A percentile compares a stretch with the other conserved stretches of the same genome.
These are phyloP conservation scores for Ephestia elutella DNA, from an alignment of 1,140 invertebrate species.

Conservation along the genomic window DNA sequence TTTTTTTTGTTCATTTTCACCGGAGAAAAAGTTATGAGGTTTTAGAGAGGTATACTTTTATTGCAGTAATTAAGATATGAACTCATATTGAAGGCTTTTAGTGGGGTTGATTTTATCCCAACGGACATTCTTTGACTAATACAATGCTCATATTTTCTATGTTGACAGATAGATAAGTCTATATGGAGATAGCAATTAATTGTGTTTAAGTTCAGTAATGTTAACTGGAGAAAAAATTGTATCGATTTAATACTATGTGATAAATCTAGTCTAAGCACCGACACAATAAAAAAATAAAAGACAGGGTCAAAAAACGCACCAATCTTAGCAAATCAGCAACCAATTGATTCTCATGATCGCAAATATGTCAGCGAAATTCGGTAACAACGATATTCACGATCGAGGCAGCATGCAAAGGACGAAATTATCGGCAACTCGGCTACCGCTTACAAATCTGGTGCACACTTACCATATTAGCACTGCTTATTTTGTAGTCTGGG, in stretches of 20 bases:
- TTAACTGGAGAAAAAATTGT: too few species aligned
- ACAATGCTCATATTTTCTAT: constrained; percentile 27
- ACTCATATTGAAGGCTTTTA: constrained; percentile 56
- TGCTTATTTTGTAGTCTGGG: constrained; percentile 39
- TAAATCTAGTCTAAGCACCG: too few species aligned
- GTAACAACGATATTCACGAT: constrained; percentile 14
- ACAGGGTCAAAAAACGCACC: too few species aligned
- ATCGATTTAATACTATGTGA: too few species aligned
- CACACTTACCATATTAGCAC: constrained; percentile 36
- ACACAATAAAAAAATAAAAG: too few species aligned
- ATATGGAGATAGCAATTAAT: not conserved
- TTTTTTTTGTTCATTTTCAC: constrained; percentile 58
- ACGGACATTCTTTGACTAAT: constrained; percentile 27
- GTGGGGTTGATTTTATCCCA: constrained; percentile 28
- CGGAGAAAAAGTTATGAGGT: constrained; percentile 56
- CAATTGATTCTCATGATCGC: constrained; percentile 20
- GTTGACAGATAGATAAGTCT: constrained; percentile 13
- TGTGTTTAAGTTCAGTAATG: too few species aligned
- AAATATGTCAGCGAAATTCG: constrained; percentile 30
- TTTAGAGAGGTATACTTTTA: constrained; percentile 59
- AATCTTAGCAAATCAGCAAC: not conserved
- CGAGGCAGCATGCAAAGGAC: constrained; percentile 40
- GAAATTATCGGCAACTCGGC: constrained; percentile 28
- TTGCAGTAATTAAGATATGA: constrained; percentile 67
- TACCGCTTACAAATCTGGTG: constrained; percentile 32